These are phyloP conservation scores for Drosophila teissieri DNA, from an alignment of 1,140 invertebrate genomes.

Conservation along the genomic window DNA sequence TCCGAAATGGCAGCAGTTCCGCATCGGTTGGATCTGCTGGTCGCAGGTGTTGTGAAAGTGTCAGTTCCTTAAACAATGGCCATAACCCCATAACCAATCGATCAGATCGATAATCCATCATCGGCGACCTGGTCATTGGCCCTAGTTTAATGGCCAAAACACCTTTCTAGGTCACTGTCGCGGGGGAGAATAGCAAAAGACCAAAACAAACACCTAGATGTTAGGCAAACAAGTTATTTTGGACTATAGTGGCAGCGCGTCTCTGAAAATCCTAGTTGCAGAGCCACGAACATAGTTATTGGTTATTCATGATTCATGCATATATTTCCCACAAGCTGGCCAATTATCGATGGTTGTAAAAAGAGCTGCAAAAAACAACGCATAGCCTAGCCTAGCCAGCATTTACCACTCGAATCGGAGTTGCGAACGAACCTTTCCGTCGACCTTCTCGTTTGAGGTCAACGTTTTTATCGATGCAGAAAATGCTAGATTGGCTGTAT, in stretches of 20 bases:
- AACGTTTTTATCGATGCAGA: conserved; percentile 73
- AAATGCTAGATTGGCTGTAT: conserved; percentile 34
- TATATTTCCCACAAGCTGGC: conserved; percentile 22
- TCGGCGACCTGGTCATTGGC: conserved; percentile 28
- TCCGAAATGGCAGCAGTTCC: conserved; percentile 48
- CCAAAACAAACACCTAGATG: conserved; percentile 29
- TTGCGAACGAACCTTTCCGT: conserved; percentile 41
- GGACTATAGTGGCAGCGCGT: neutral
- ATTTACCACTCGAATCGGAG: conserved; percentile 37
- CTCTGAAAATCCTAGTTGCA: conserved; percentile 3
- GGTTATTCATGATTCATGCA: conserved; percentile 43
- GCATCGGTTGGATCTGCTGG: conserved; percentile 10
- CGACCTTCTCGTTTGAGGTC: conserved; percentile 73
- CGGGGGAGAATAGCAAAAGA: conserved; percentile 11
- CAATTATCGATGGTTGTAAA: conserved; percentile 32
- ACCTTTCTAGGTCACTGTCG: conserved; percentile 67
- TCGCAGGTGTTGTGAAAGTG: conserved; percentile 44
- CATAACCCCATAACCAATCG: conserved; percentile 8
- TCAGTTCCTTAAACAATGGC: neutral
- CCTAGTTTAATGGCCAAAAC: conserved; percentile 2
- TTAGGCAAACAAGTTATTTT: conserved; percentile 8
- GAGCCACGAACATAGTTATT: conserved; percentile 4
- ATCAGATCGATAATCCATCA: conserved; percentile 32
- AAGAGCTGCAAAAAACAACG: conserved; percentile 11
- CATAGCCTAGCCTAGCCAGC: conserved; percentile 7